Evolutionary conservation across 2,888 invertebrate species (phyloP), one percentile per base, ranked within the genome.

Genomic region (Nomada hirtipes): DNA sequence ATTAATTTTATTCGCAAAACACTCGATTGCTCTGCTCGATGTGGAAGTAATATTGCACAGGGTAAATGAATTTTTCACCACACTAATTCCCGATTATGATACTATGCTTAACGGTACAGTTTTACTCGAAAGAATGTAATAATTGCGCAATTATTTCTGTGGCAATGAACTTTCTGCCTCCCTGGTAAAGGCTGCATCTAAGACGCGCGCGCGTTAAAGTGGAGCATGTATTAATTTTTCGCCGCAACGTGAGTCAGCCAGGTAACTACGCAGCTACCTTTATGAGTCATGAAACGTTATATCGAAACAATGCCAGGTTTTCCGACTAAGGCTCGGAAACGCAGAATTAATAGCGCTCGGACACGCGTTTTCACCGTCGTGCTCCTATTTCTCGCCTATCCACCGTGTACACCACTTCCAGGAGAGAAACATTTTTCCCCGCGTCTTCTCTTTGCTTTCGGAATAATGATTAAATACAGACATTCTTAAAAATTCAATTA

Each of bases 271-370:
- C 20, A 9, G 23, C 57, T 26, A 42, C 42, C 50, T 64, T 68
- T 57, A 69, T 76, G 78, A 79, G 55, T 79, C 78, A 76, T 69
- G 42, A 61, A 64, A 60, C 23, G 52, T 67, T 77, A 29, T 36
- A 69, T 55, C 55, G 78, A 52, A 60, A 61, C 78, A 20, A 44
- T 60, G 44, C 47, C 20, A n/a, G 36, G 52, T 63, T 64, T 76
- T 53, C 70, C 61, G 42, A 42, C 50, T 18, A 60, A 20, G 42
- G 20, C 29, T 53, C 26, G 29, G 29, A 68, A 47, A 47, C 23
- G 36, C 18, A 4, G 20, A 18, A 50, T 71, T 71, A 71, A 71
- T 23, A 47, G 20, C 20, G 50, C 15, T 71, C n/a, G 11, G 60
- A 36, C 42, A 70, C 60, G 50, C 47, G 4, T 70, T 70, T 61